Base-by-base conservation (phyloP, 2,797 vertebrate genomes). In the Molossus molossus region DNA sequence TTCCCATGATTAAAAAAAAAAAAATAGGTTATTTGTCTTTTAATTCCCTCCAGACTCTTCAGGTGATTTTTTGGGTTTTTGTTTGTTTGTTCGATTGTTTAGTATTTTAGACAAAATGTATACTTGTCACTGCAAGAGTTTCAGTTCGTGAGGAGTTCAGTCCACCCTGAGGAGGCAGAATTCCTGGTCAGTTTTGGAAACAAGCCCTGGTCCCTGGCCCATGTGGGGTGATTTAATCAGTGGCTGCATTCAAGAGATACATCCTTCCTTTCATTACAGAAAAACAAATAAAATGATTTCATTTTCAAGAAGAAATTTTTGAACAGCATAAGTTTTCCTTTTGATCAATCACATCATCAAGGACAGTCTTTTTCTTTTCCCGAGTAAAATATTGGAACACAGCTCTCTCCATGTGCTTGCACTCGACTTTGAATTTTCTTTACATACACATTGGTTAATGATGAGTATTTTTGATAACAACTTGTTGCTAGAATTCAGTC, bases 341-440 rank as follows among this genome's bases (percentile, higher is more conserved):
- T 23, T 87, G 7, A n/a, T 58, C 65, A 57, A 53, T 91, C 37
- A 33, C 12, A 64, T 17, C 48, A 57, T 50, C 33, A 29, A 58
- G 27, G 12, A 45, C 62, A 81, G 58, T 69, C 48, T 55, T 53
- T 53, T 37, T 67, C 17, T 73, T 64, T 17, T 75, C 14, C 40
- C 0, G 20, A 64, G 14, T 48, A 75, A 95, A 90, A 75, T 81
- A 53, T n/a, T 92, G 29, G 62, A 77, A 40, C 4, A 25, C 29
- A 94, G 1, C 1, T 83, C 62, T 57, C 62, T 55, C 29, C 57
- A 55, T 25, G 21, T 83, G 27, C 29, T 83, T 75, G 69, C 29
- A 87, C 60, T 87, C 48, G 45, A 87, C 50, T 91, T 89, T 87
- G 2, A 77, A 50, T 80, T 73, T 77, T 83, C 62, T 69, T 87